A percentile compares a stretch with the other conserved stretches of the same genome.
phyloP scores from a whole-genome alignment of 2,888 invertebrate genomes.

The Drosophila flavopinicola region DNA sequence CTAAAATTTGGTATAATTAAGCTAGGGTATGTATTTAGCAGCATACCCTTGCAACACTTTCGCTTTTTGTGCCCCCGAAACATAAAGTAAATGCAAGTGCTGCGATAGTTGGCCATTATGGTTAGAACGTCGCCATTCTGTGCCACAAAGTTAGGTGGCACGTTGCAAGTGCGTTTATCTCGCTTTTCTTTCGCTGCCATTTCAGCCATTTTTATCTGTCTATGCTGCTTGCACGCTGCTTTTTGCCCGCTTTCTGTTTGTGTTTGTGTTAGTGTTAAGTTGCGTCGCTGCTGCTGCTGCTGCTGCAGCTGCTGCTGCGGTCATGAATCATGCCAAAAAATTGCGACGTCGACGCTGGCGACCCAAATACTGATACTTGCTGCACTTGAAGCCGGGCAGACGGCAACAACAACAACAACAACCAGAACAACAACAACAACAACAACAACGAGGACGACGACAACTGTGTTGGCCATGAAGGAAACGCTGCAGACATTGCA shows the following conservation, averaged over 20 bases:
- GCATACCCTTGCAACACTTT: neutral
- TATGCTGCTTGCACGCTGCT: slow-evolving; percentile 18
- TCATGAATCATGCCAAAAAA: slow-evolving; percentile 77
- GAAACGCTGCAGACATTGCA: slow-evolving; percentile 50
- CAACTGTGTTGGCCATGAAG: slow-evolving; percentile 56
- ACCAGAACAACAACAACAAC: slow-evolving; percentile 18
- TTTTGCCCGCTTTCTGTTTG: slow-evolving; percentile 8
- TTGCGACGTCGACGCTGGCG: slow-evolving; percentile 62
- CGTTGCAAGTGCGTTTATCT: slow-evolving; percentile 32
- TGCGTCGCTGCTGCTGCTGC: slow-evolving; percentile 45
- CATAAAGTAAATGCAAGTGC: slow-evolving; percentile 31
- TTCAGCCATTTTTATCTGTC: neutral
- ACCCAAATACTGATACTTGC: slow-evolving; percentile 63
- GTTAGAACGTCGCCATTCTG: slow-evolving; percentile 15
- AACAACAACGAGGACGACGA: slow-evolving; percentile 26
- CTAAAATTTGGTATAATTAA: too few relatives aligned
- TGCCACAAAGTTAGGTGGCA: slow-evolving; percentile 38
- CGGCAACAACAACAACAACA: slow-evolving; percentile 24
- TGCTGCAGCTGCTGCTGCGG: slow-evolving; percentile 38
- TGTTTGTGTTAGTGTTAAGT: slow-evolving; percentile 65
- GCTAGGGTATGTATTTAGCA: neutral
- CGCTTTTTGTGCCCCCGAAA: neutral
- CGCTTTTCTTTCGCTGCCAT: neutral
- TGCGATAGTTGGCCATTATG: slow-evolving; percentile 49
- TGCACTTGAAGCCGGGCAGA: slow-evolving; percentile 57